A percentile compares a stretch with the other conserved stretches of the same genome.
phyloP scores from a whole-genome alignment of 2,113 vertebrate species.

The Gymnorhina tibicen region DNA sequence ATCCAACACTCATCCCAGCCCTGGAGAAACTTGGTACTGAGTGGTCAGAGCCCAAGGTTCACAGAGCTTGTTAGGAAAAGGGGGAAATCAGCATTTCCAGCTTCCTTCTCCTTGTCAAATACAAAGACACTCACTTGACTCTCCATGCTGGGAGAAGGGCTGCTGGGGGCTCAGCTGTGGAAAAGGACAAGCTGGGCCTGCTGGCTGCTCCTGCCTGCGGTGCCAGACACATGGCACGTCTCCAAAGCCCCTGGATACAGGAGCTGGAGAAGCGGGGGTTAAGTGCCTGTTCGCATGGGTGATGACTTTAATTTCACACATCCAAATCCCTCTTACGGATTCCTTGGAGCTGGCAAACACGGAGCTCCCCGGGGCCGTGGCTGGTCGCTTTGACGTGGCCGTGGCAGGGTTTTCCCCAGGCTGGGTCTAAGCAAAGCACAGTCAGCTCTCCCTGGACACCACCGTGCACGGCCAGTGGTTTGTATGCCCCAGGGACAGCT shows the following conservation, averaged over 20 bases:
- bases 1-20: background rate
- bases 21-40: background rate
- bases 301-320: background rate
- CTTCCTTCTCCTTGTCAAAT: background rate
- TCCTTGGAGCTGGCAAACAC: background rate
- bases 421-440: background rate
- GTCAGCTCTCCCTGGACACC: background rate
- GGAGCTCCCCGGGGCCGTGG: background rate
- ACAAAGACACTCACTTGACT: background rate
- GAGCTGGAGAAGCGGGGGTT: background rate
- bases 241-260: background rate
- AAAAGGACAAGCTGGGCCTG: background rate
- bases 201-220: background rate
- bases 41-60: background rate
- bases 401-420: background rate
- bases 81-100: background rate
- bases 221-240: fast-evolving
- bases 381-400: fast-evolving
- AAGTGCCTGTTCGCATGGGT: fast-evolving
- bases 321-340: fast-evolving
- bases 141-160: fast-evolving
- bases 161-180: background rate
- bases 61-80: background rate
- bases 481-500: background rate
- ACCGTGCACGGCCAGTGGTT: fast-evolving